A percentile compares a stretch with the other conserved stretches of the same genome.
phyloP scores from a whole-genome alignment of 2,797 vertebrate species.

The Hydrophis major region DNA sequence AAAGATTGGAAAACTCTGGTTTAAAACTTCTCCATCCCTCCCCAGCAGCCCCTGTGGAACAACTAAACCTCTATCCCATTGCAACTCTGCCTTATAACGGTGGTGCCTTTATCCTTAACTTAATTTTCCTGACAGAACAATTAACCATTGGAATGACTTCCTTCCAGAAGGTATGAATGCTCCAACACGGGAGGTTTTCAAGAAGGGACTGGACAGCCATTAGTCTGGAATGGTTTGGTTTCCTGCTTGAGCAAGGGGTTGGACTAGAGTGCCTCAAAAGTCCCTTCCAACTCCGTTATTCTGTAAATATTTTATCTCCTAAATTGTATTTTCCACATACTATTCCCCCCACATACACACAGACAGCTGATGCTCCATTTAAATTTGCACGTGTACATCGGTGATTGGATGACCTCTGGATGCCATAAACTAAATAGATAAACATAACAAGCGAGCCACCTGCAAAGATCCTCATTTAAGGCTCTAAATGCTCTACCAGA shows the following conservation, averaged over 20 bases:
- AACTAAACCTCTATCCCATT: fast-evolving
- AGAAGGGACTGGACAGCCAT: neutral
- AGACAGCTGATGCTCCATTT: neutral
- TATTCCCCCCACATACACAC: too few species aligned
- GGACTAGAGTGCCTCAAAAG: neutral
- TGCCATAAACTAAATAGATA: neutral
- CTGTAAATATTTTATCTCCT: neutral
- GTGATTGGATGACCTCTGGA: neutral
- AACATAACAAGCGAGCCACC: neutral
- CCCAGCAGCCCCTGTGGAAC: neutral
- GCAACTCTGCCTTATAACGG: neutral
- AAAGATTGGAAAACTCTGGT: neutral
- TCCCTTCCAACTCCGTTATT: neutral
- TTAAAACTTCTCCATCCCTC: neutral
- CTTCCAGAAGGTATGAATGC: too few species aligned
- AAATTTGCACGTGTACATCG: neutral
- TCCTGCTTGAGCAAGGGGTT: neutral
- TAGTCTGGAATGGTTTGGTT: neutral
- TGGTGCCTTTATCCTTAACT: too few species aligned
- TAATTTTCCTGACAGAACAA: neutral
- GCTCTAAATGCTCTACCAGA: neutral
- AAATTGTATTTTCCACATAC: neutral
- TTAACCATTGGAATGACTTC: neutral
- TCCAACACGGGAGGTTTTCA: neutral
- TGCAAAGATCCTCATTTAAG: neutral